These are phyloP conservation scores for Deilephila porcellus DNA, from an alignment of 2,888 invertebrate species.

Conservation along the genomic window DNA sequence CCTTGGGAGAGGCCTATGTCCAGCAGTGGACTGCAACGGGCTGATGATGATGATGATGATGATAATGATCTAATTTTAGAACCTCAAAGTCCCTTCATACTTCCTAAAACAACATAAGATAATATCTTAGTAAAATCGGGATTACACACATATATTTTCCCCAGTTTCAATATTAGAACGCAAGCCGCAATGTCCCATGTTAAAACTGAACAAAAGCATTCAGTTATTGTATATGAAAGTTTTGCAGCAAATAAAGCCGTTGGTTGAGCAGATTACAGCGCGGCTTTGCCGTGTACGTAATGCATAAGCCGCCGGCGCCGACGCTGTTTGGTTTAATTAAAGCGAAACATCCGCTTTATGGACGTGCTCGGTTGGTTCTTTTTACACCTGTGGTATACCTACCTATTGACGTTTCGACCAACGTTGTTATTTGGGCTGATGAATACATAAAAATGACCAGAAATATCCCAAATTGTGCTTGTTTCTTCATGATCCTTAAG, in stretches of 20 bases:
- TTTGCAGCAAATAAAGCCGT: constrained; percentile 25
- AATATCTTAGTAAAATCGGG: no score
- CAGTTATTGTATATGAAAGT: constrained; percentile 25
- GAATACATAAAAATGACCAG: background rate
- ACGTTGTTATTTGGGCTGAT: background rate
- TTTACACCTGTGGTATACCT: constrained; percentile 4
- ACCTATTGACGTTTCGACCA: background rate
- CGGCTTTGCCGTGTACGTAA: constrained; percentile 16
- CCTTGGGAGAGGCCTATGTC: no score
- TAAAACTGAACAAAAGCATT: constrained; percentile 18
- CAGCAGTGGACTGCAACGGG: no score
- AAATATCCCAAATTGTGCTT: no score
- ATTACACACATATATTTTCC: background rate
- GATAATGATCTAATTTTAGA: no score
- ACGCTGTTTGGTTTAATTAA: constrained; percentile 29
- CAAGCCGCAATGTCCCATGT: background rate
- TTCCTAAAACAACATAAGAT: no score
- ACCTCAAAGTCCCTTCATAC: no score
- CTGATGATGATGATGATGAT: no score
- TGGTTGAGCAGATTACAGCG: constrained; percentile 24
- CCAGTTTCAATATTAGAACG: background rate
- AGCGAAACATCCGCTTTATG: constrained; percentile 23
- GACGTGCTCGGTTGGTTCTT: constrained; percentile 12
- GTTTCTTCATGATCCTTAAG: no score
- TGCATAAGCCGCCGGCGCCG: constrained; percentile 7